Percentiles rank a stretch among this genome's conserved stretches.
These are phyloP conservation scores for Gopherus evgoodei DNA, from an alignment of 2,113 vertebrate genomes.

Conservation along the genomic window DNA sequence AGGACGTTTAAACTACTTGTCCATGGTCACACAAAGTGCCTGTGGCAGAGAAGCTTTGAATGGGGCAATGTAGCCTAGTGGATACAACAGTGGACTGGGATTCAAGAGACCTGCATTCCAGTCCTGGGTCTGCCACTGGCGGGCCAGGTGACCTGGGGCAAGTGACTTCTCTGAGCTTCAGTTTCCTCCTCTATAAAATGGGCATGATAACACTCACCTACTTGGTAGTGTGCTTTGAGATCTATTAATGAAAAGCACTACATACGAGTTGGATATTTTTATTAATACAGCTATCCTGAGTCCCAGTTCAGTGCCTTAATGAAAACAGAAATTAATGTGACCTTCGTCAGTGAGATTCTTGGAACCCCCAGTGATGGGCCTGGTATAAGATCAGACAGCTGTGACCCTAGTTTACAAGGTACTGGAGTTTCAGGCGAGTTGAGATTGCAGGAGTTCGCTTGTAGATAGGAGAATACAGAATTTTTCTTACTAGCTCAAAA, in stretches of 20 bases:
- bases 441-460: neutral
- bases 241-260: neutral
- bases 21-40: neutral
- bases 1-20: neutral
- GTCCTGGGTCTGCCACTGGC: neutral
- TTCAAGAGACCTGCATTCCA: neutral
- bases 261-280: neutral
- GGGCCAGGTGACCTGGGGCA: neutral
- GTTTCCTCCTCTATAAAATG: neutral
- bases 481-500: neutral
- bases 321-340: neutral
- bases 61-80: neutral
- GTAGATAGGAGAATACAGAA: neutral
- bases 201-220: neutral
- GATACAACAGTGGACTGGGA: neutral
- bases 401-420: neutral
- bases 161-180: neutral
- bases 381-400: rapidly evolving
- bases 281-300: neutral
- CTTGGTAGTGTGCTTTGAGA: neutral
- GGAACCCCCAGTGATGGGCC: neutral
- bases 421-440: neutral
- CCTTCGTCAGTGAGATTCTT: neutral
- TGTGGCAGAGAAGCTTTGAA: neutral
- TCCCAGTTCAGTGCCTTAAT: neutral